Evolutionary conservation across 2,888 invertebrate genomes (phyloP), one percentile per base, ranked within the genome.

Genomic region (Aporophyla nigra): DNA sequence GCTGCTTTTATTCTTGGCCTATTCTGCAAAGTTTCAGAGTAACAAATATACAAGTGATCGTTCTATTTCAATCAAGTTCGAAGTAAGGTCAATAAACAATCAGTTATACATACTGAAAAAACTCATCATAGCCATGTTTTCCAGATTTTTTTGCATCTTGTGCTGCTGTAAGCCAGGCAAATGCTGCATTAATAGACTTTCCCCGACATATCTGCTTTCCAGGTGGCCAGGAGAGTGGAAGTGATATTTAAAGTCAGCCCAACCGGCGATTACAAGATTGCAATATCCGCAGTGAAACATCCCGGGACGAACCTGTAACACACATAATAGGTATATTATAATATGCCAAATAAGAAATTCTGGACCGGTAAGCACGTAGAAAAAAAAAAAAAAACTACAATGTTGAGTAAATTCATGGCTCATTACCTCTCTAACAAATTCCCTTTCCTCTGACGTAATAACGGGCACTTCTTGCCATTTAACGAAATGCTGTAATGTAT

Each of bases 251-350:
- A 92, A 76, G 1, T 85, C 80, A 0, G 66, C 65, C 90, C 90
- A 90, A 10, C 77, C 67, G 0, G 72, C 68, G 1, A 88, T 53
- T 5, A 92, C 46, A 5, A 90, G 66, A 77, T 93, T 88, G 80
- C 94, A 94, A 81, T 62, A 91, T 1, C 91, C 94, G 65, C 94
- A 94, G 83, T 94, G 94, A 78, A 83, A 93, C 12, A 87, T n/a
- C 0, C 78, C 88, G 0, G 86, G 74, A 0, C 88, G 89, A 19
- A 76, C 21, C 76, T 76, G 76, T 53, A 76, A 76, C 5, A 27
- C 43, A 40, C n/a, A 12, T 21, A 12, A 19, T 0, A n/a, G 43
- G 14, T 21, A 40, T 3, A 40, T 24, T 49, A 27, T 4, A 62
- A 40, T n/a, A 40, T 33, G 33, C 21, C 12, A 61, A 21, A 62